phyloP scores from a whole-genome alignment of 2,113 vertebrate species.

The Meriones unguiculatus region DNA sequence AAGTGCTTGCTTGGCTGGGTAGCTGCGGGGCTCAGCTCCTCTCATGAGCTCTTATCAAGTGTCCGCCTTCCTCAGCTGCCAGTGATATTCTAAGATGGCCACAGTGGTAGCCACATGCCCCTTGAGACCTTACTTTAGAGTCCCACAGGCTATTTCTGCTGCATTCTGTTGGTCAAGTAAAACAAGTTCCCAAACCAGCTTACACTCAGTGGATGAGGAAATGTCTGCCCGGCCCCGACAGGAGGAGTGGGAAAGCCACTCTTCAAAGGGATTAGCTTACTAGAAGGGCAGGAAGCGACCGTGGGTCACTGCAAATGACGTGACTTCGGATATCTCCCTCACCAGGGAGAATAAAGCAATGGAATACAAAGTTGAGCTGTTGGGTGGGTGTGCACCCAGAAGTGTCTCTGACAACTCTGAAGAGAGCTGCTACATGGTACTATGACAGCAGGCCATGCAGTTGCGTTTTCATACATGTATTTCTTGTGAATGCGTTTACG shows the following conservation, averaged over 20 bases:
- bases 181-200: background rate
- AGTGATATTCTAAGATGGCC: background rate
- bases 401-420: conserved; percentile 28
- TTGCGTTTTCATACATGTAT: background rate
- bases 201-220: background rate
- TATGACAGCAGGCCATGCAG: background rate
- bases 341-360: conserved; percentile 18
- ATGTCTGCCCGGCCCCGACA: background rate
- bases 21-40: background rate
- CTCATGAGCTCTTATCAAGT: background rate
- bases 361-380: background rate
- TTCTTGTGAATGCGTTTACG: background rate
- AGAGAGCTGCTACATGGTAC: background rate
- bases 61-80: background rate
- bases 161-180: background rate
- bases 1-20: background rate
- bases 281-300: background rate
- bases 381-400: background rate
- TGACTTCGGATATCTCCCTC: background rate
- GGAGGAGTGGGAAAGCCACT: background rate
- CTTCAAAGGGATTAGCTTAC: background rate
- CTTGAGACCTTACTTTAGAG: background rate
- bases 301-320: background rate
- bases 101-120: background rate
- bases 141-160: background rate